Conservation (phyloP, 1,140 invertebrate genomes). For the Rhopalosiphum maidis region DNA sequence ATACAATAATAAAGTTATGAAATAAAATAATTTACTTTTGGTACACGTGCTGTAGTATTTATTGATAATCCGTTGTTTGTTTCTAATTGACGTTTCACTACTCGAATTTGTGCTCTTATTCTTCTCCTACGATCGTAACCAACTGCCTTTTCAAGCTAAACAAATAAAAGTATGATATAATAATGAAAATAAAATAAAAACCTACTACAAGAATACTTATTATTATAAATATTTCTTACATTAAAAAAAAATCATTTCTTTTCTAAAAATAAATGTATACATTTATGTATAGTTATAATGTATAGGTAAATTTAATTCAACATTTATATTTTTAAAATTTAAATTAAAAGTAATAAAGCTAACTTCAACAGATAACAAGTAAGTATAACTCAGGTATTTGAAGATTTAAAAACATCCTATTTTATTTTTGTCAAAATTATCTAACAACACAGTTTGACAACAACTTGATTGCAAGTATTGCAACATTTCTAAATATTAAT, state of each 20-base stretch:
- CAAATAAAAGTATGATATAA: not conserved
- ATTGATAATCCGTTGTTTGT: slow-evolving; percentile 49
- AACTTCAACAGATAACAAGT: no score
- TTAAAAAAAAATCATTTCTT: not conserved
- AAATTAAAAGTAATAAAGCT: no score
- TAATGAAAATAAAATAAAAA: not conserved
- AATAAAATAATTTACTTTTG: slow-evolving; percentile 38
- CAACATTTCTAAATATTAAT: not conserved
- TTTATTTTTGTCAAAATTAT: not conserved
- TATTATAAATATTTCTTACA: not conserved
- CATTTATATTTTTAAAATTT: not conserved
- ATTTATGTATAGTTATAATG: not conserved
- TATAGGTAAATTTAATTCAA: no score
- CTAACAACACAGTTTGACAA: no score
- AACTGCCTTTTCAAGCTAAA: slow-evolving; percentile 74
- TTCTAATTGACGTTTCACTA: slow-evolving; percentile 69
- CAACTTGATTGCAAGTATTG: no score
- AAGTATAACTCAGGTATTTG: not conserved
- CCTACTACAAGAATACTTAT: not conserved
- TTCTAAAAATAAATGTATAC: not conserved
- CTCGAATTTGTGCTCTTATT: slow-evolving; percentile 76
- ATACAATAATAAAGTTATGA: not conserved
- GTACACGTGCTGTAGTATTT: not conserved
- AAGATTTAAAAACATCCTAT: not conserved
- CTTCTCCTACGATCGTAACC: slow-evolving; percentile 76